Evolutionary conservation across 2,797 vertebrate species (phyloP), one percentile per base, ranked within the genome.

Genomic region (Lithobates sylvaticus): DNA sequence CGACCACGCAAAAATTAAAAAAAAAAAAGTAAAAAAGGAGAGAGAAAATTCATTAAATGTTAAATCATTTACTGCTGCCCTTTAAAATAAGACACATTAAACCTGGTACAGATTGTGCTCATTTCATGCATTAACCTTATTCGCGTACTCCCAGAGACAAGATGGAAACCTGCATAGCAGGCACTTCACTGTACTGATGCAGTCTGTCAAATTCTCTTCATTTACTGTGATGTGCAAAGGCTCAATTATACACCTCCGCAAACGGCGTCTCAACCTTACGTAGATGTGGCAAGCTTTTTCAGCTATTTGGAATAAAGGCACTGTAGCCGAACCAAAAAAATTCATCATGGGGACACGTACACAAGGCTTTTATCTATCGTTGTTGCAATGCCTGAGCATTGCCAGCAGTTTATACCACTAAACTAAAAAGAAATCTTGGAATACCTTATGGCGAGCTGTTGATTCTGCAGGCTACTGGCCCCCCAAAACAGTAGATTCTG

Each of bases 11-110:
- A 67, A 29, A 67, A 67, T 23, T 6, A 8, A 21, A 72, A 42
- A 74, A 74, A 73, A 39, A 39, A 9, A 10, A 2, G 8, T 1
- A 39, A 39, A 39, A 10, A 10, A 39, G 9, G 9, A 39, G 39
- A 74, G n/a, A 50, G 39, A 47, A 74, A 47, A 27, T 74, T n/a
- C 42, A 74, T 74, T 74, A 74, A 74, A 74, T 74, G 72, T 74
- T 74, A 74, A 74, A 47, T 44, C 72, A 47, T n/a, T 74, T 50
- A 74, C 39, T 47, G 72, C 42, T 74, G 72, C 72, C 72, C 72
- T 74, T 74, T 74, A 74, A 74, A 50, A 27, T 15, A 27, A 27
- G 65, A 67, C 65, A 67, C 65, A 50, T 26, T 44, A 50, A 47
- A 50, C 10, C 23, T 27, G 23, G 12, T 47, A 27, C 23, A 74